Evolutionary conservation across 2,888 invertebrate species (phyloP), one percentile per base, ranked within the genome.

Genomic region (Drosophila acutilabella): DNA sequence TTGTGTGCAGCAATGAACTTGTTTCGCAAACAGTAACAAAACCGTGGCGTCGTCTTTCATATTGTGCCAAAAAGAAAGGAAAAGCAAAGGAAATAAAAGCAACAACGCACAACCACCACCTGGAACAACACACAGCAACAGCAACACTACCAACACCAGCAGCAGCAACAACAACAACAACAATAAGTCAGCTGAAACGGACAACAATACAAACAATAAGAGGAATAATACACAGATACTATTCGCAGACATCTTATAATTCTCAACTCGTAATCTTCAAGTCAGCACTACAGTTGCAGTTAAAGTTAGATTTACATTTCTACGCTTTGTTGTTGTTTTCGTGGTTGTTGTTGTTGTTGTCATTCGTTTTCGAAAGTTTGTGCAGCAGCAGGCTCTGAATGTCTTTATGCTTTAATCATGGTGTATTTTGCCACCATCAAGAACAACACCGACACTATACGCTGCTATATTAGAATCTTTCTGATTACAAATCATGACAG

Each of bases 401-500:
- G 94, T 94, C 94, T 94, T 94, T 94, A 95, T 95, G 95, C 95
- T 94, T 94, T 94, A 95, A 96, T 95, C 95, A 96, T 96, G 96
- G 95, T 95, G 95, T 95, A 95, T 94, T 95, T 94, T 94, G 95
- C 94, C 90, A 90, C 91, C 91, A 89, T 81, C 84, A 82, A 87
- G 83, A 85, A 89, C 89, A 87, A 88, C 89, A 87, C 83, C 85
- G 88, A 90, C 94, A 95, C 94, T 95, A 90, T 91, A 95, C 95
- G 94, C 95, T 95, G 95, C 94, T 95, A 94, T 95, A 95, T 95
- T 96, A 96, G 95, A 94, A 95, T 95, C 95, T 95, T 95, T 94
- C 94, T 94, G 94, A 95, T 95, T 93, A 95, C 95, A 94, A 96
- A 96, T 94, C 96, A 97, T 96, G 96, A 96, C 96, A 95, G 96